Conservation (phyloP, 2,797 vertebrate genomes). For the Argentina silus region DNA sequence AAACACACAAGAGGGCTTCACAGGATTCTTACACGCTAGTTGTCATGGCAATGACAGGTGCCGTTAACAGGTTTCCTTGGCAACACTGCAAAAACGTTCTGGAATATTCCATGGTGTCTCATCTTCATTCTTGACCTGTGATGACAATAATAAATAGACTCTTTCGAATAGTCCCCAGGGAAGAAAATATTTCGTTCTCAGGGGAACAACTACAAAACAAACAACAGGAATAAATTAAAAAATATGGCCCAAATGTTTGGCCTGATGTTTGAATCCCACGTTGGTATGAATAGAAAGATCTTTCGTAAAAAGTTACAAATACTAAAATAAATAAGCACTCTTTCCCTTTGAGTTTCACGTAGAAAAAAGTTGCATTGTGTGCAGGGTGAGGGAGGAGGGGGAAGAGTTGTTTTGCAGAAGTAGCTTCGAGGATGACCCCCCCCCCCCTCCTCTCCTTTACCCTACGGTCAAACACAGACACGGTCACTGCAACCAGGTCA, state of each 20-base stretch:
- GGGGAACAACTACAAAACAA: conserved; percentile 23
- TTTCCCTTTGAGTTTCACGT: conserved; percentile 85
- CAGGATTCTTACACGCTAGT: conserved; percentile 16
- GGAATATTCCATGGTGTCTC: background rate
- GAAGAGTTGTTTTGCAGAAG: conserved; percentile 45
- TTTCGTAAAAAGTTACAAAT: conserved; percentile 98
- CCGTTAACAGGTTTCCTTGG: conserved; percentile 29
- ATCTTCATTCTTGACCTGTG: conserved; percentile 15
- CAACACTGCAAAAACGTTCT: conserved; percentile 13
- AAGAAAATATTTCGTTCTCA: conserved; percentile 30
- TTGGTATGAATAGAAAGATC: conserved; percentile 90
- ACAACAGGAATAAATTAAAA: conserved; percentile 66
- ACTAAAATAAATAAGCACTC: conserved; percentile 96
- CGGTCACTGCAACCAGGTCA: conserved; percentile 35
- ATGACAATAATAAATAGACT: conserved; percentile 4
- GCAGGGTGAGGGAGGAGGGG: conserved; percentile 65
- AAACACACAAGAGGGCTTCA: conserved; percentile 26
- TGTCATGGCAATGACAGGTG: conserved; percentile 20
- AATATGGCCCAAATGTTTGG: conserved; percentile 43
- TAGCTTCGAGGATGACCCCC: conserved; percentile 7
- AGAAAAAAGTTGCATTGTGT: conserved; percentile 87
- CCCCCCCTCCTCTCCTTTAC: conserved; percentile 32
- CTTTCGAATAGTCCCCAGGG: conserved; percentile 9
- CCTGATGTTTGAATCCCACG: conserved; percentile 48
- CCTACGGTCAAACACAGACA: conserved; percentile 43